Evolutionary conservation across 1,140 invertebrate genomes (phyloP), one percentile per base, ranked within the genome.

Genomic region (Drosophila nebulosa): DNA sequence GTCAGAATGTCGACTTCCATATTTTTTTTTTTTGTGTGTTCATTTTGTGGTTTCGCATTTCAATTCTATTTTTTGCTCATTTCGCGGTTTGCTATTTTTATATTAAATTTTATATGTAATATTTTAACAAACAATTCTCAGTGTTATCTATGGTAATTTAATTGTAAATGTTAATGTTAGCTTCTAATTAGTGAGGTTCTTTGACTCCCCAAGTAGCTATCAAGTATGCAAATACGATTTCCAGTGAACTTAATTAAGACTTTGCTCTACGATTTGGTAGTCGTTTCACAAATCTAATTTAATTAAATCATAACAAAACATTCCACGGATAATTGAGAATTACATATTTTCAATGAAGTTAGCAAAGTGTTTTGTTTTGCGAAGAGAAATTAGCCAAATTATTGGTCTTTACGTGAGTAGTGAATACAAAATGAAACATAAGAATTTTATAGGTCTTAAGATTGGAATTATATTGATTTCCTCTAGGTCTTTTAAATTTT

Each of bases 21-120:
- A 39, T 58, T 61, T 67, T 68, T 61, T 72, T 10, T 56, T 3
- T 22, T n/a, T n/a, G 22, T 26, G n/a, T 52, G n/a, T 26, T 18
- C 6, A 4, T 26, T 36, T 61, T 42, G 30, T 60, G 69, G 60
- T 72, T 71, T 88, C 61, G 10, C 50, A 62, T 81, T 78, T 74
- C 70, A 35, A 52, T 63, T 67, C 42, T 30, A 51, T 74, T 56
- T 68, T 35, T 50, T 36, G 59, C n/a, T 24, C n/a, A 14, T 60
- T 46, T 26, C 16, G 22, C 35, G 52, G 53, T 57, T 14, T 46
- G 10, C 35, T 74, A 32, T 70, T 63, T 74, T 26, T 51, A 26
- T 16, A 56, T 53, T 59, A 52, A n/a, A 26, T 26, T n/a, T 26
- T 55, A 36, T 39, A 12, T 24, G 2, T 24, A 30, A 0, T n/a